Evolutionary conservation across 2,113 vertebrate genomes (phyloP), one percentile per base, ranked within the genome.

Genomic region (Coturnix japonica): DNA sequence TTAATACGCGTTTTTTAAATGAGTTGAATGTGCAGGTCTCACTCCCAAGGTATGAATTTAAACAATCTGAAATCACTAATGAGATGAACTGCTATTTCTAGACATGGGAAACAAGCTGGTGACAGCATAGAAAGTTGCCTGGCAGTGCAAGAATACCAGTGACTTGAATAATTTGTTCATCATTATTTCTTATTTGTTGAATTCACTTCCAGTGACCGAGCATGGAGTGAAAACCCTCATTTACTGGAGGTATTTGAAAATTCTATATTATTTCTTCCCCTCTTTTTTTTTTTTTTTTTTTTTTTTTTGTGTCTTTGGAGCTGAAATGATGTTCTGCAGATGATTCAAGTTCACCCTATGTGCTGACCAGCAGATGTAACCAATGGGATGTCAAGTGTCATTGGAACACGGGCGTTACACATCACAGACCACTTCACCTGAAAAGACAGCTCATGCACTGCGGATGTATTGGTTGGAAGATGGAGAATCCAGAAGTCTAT

Each of bases 301-400:
- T 16, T 63, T 28, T 16, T 46, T 28, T 3, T 16, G 4, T 3
- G 30, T 21, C n/a, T 7, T 8, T 16, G 2, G 22, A 60, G 69
- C 30, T 84, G 65, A 72, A 83, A n/a, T 3, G 4, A 28, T 13
- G 6, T 46, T 84, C 54, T 75, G 44, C 65, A 72, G 49, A 23
- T 47, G 0, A 1, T 25, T 75, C 49, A 19, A 0, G 2, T 12
- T 28, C 54, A 53, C 30, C 13, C 2, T 31, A 19, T 4, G 5
- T 41, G 37, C 39, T 84, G 21, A 41, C 30, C 35, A 75, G 53
- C 1, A 6, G 61, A 60, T 75, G 66, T 41, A 69, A 3, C 14
- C 44, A 59, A 1, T 9, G 2, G 3, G 11, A 19, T 72, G 11
- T 31, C 44, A 6, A 33, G n/a, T 3, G 12, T 9, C 11, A 7